phyloP scores from a whole-genome alignment of 1,140 invertebrate genomes.

The Calliphora vicina region DNA sequence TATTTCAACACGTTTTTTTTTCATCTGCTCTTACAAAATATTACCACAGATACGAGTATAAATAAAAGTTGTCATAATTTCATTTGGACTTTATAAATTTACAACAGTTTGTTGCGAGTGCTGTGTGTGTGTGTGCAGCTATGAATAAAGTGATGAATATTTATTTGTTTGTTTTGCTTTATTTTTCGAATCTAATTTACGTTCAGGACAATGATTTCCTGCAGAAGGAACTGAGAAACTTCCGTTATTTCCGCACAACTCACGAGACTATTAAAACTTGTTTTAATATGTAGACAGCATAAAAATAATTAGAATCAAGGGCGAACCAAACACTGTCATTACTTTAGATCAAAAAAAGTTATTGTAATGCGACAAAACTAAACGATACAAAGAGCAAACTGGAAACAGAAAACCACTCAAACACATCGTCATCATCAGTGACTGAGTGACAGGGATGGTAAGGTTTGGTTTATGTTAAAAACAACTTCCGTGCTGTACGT shows the following conservation, averaged over 20 bases:
- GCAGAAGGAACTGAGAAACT: slow-evolving; percentile 51
- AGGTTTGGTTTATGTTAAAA: too few relatives aligned
- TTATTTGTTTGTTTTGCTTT: slow-evolving; percentile 4
- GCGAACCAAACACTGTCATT: neutral
- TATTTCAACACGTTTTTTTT: too few relatives aligned
- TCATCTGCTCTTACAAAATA: too few relatives aligned
- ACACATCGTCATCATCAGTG: too few relatives aligned
- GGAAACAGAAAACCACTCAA: too few relatives aligned
- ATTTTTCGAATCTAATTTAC: slow-evolving; percentile 58
- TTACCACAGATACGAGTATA: too few relatives aligned
- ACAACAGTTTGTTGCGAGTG: too few relatives aligned
- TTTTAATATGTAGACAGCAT: slow-evolving; percentile 5
- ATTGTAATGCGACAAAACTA: too few relatives aligned
- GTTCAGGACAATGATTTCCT: slow-evolving; percentile 61
- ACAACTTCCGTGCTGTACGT: too few relatives aligned
- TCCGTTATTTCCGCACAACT: slow-evolving; percentile 58
- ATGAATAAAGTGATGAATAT: neutral
- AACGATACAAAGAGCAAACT: too few relatives aligned
- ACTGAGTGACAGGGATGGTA: too few relatives aligned
- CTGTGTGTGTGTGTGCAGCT: neutral
- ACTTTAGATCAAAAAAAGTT: too few relatives aligned
- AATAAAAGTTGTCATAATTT: neutral
- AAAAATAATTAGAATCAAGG: neutral
- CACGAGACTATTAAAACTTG: slow-evolving; percentile 17
- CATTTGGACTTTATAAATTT: neutral